Base-by-base conservation (phyloP, 2,797 vertebrate species). In the Coracias cyanogaster region DNA sequence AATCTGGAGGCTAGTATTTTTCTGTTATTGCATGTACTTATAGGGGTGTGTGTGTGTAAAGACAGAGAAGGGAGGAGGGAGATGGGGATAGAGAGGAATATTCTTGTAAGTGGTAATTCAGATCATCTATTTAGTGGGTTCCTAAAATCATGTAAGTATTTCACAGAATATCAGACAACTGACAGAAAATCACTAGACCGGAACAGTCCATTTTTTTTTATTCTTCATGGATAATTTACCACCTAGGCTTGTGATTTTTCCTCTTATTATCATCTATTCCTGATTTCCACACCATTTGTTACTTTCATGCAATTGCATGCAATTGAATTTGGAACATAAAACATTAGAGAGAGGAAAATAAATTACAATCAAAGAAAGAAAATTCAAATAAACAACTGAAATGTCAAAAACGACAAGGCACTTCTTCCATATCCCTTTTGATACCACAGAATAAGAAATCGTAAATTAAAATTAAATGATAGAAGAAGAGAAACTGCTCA, bases 271-370 rank as follows among this genome's bases (percentile, higher is more conserved):
- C 57, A 88, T 71, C 52, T 94, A 58, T 89, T 93, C 94, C 51
- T 70, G 48, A 94, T 95, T 97, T 97, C 74, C 89, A 78, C 10
- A 2, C 61, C 39, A 35, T 96, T 92, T 89, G 61, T 95, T 95
- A 90, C 93, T 97, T 97, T 96, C 82, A 89, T 86, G 85, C 51
- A 80, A 90, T 92, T 96, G 81, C 85, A 95, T 95, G 89, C 55
- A 97, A 94, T 90, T 97, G 96, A 96, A 95, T 96, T 89, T 96
- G 69, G 46, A 96, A 96, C 76, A 89, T 72, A 95, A 97, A 90
- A 25, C 35, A 92, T 94, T 96, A 97, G 60, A 92, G 52, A 96
- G 43, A 91, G 29, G 48, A 80, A 82, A 95, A 88, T 57, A 88
- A 92, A 94, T 93, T 92, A 64, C 45, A 88, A 49, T 89, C 54